These are phyloP conservation scores for Leucophenga montana DNA, from an alignment of 2,888 invertebrate species.

Conservation along the genomic window DNA sequence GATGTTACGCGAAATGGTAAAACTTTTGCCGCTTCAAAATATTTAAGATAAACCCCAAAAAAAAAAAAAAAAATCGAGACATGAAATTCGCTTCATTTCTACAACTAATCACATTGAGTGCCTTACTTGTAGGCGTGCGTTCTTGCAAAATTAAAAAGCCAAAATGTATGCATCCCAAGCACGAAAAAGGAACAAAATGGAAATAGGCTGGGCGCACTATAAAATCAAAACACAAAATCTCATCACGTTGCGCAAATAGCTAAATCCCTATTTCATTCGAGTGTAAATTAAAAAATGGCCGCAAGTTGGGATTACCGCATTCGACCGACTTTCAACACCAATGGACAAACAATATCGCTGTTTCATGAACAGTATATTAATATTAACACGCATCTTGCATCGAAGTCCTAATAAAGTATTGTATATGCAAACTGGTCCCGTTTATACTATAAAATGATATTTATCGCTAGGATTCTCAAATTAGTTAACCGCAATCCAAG, in stretches of 20 bases:
- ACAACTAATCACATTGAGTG: conserved; percentile 24
- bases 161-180: not conserved
- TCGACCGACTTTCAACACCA: not conserved
- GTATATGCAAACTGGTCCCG: too few relatives aligned
- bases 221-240: conserved; percentile 65
- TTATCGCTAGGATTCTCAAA: too few relatives aligned
- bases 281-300: conserved; percentile 66
- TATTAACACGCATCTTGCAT: too few relatives aligned
- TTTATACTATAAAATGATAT: too few relatives aligned
- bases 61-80: not conserved
- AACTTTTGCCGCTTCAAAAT: conserved; percentile 20
- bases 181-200: not conserved
- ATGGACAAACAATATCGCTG: not conserved
- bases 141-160: not conserved
- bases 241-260: conserved; percentile 48
- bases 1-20: conserved; percentile 26
- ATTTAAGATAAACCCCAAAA: not conserved
- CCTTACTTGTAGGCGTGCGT: not conserved
- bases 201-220: conserved; percentile 16
- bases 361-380: too few relatives aligned
- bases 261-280: conserved; percentile 52
- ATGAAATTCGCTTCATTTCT: not conserved
- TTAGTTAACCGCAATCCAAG: too few relatives aligned
- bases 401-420: too few relatives aligned
- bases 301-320: conserved; percentile 40